Evolutionary conservation across 2,888 invertebrate genomes (phyloP), one percentile per base, ranked within the genome.

Genomic region (Apocheima hispidaria): DNA sequence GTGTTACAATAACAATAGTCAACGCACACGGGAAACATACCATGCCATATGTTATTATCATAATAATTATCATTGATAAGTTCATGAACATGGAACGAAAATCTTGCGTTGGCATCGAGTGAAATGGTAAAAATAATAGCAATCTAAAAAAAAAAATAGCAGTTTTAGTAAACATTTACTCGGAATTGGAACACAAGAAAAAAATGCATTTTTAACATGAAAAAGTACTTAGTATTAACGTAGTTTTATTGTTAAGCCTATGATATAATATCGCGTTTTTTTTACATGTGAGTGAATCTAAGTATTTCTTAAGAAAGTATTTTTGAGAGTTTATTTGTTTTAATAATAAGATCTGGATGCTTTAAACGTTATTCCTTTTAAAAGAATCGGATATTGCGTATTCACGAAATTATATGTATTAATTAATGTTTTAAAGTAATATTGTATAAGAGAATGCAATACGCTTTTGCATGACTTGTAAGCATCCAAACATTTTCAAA

Each of bases 241-340:
- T n/a, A n/a, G 21, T 5, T 1, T 7, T 1, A 26, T 26, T 26
- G 26, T 26, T 7, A 26, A 26, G 26, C 9, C 6, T 1, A n/a
- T 35, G 2, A 33, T 46, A 1, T 1, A 30, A 40, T 36, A 50
- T 54, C 14, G 3, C 33, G 30, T 30, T 12, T 18, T 46, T 18
- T 16, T 46, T 46, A 40, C 0, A 20, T 16, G 56, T 62, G 61
- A 62, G 61, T 49, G 61, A 46, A 57, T 38, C 61, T 21, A 23
- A 36, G 41, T 62, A 62, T 62, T 46, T 56, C 33, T 61, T 56
- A 56, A 59, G 71, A 70, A 68, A 69, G 69, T 73, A 77, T 80
- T 81, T 84, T 84, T 76, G 69, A 82, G 71, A 83, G 81, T 85
- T 81, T 85, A 81, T 80, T 79, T 86, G 65, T 87, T 85, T 73